phyloP scores from a whole-genome alignment of 2,113 vertebrate genomes.

The Anarrhichthys ocellatus region DNA sequence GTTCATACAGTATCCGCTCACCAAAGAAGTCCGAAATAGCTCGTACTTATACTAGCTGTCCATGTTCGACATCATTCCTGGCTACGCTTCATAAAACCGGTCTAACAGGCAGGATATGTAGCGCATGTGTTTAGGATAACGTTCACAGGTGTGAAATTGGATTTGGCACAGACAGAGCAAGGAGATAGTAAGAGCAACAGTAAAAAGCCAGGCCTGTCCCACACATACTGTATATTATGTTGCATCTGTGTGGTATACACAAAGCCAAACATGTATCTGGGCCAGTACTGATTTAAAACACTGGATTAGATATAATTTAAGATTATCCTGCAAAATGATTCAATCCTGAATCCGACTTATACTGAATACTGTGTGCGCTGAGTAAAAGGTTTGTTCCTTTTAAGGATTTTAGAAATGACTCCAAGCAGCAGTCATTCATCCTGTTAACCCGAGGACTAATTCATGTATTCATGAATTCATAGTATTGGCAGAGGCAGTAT shows the following conservation, averaged over 20 bases:
- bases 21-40: constrained; percentile 36
- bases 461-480: constrained; percentile 5
- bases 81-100: constrained; percentile 60
- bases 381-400: background rate
- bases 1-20: background rate
- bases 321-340: background rate
- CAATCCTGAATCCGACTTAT: background rate
- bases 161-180: constrained; percentile 61
- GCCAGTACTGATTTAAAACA: constrained; percentile 23
- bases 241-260: constrained; percentile 8
- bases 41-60: constrained; percentile 18
- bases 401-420: background rate
- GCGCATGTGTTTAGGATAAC: constrained; percentile 68
- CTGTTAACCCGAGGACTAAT: constrained; percentile 10
- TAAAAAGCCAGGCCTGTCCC: constrained; percentile 13
- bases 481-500: constrained; percentile 7
- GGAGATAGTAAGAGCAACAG: constrained; percentile 41
- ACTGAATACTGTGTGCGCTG: background rate
- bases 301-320: background rate
- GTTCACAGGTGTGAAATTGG: constrained; percentile 78
- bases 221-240: constrained; percentile 20
- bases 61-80: constrained; percentile 45
- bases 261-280: constrained; percentile 7
- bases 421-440: background rate
- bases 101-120: constrained; percentile 54